These are phyloP conservation scores for Eucriotettix oculatus DNA, from an alignment of 2,888 invertebrate genomes.

Conservation along the genomic window DNA sequence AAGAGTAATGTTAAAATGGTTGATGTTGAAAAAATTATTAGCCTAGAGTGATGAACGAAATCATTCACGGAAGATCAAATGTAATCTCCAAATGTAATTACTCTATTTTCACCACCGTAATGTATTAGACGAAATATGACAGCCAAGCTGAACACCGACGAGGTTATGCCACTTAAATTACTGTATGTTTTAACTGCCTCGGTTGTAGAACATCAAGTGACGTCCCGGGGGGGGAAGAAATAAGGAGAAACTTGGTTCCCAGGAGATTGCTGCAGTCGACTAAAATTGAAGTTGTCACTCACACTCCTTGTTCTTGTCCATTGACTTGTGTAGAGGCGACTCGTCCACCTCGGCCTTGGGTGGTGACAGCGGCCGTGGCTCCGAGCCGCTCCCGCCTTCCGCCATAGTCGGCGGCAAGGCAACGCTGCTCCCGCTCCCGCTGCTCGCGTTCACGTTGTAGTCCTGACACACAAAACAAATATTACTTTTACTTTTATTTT, in stretches of 20 bases:
- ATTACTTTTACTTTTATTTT: background rate
- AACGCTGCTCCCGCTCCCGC: constrained; percentile 27
- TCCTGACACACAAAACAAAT: constrained; percentile 13
- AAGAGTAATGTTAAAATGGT: too few relatives aligned
- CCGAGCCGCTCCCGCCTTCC: constrained; percentile 20
- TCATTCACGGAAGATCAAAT: too few relatives aligned
- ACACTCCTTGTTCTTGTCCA: constrained; percentile 98
- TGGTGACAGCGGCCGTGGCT: constrained; percentile 18
- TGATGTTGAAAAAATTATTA: too few relatives aligned
- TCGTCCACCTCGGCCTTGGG: constrained; percentile 81
- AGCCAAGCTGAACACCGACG: too few relatives aligned
- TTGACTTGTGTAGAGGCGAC: constrained; percentile 77
- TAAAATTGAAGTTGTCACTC: constrained; percentile 31
- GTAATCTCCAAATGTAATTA: too few relatives aligned
- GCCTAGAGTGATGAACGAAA: too few relatives aligned
- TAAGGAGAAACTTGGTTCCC: background rate
- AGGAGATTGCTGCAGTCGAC: too few relatives aligned
- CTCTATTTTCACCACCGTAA: too few relatives aligned
- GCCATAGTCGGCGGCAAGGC: constrained; percentile 2
- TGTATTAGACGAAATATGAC: too few relatives aligned
- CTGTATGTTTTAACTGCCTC: background rate
- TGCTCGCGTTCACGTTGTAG: constrained; percentile 14
- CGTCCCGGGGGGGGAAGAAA: background rate
- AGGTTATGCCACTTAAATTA: too few relatives aligned
- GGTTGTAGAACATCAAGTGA: background rate